Conservation (phyloP, 2,797 vertebrate species). For the Falco berigora region DNA sequence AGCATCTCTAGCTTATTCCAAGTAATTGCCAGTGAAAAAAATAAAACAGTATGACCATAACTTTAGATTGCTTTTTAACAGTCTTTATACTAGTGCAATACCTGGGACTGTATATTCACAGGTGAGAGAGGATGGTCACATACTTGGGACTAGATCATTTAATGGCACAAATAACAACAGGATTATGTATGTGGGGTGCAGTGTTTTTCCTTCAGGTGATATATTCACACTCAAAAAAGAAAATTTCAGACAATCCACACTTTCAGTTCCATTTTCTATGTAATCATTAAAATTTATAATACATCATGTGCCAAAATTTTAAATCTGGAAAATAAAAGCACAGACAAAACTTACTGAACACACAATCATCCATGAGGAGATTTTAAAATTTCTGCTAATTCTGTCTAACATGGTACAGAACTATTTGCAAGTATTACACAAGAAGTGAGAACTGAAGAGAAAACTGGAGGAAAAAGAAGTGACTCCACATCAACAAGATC, state of each 20-base stretch:
- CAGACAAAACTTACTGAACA: background rate
- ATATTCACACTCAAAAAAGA: background rate
- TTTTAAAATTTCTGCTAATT: background rate
- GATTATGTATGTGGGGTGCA: background rate
- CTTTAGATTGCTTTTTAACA: background rate
- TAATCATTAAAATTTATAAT: background rate
- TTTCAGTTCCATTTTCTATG: background rate
- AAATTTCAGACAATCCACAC: background rate
- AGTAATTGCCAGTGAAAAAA: background rate
- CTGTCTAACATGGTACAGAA: background rate
- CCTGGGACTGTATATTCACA: background rate
- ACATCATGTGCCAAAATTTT: background rate
- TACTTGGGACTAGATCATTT: background rate
- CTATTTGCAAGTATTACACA: background rate
- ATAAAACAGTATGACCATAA: background rate
- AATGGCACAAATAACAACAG: background rate
- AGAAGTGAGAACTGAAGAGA: background rate
- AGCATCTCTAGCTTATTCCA: background rate
- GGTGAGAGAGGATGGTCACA: background rate
- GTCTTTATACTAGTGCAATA: background rate
- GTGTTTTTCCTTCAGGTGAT: background rate
- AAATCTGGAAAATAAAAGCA: background rate
- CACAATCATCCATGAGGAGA: background rate
- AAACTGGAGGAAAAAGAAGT: background rate
- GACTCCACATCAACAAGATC: background rate